phyloP scores from a whole-genome alignment of 1,140 invertebrate species.

The Daktulosphaira vitifoliae region DNA sequence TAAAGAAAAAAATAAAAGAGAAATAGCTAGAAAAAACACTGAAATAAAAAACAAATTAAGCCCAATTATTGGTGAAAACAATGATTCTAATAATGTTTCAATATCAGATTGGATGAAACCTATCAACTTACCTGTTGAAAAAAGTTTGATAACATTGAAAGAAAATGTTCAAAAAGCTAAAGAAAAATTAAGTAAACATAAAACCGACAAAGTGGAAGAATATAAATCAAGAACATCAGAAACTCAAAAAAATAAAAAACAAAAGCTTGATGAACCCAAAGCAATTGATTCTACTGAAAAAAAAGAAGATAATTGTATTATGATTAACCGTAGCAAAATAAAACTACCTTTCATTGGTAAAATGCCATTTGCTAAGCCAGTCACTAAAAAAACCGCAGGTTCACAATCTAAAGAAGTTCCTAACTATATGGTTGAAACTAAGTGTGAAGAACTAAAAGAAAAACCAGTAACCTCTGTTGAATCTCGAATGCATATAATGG shows the following conservation, averaged over 20 bases:
- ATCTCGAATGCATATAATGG: slow-evolving; percentile 45
- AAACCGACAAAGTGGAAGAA: slow-evolving; percentile 16
- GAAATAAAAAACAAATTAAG: slow-evolving; percentile 19
- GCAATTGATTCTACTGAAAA: background rate
- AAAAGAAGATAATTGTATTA: slow-evolving; percentile 27
- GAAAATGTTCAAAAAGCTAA: slow-evolving; percentile 26
- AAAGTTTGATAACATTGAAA: slow-evolving; percentile 28
- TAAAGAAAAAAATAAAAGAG: slow-evolving; percentile 6
- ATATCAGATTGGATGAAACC: slow-evolving; percentile 32
- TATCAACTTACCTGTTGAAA: slow-evolving; percentile 25
- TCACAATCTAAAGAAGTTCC: slow-evolving; percentile 42
- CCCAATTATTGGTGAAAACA: slow-evolving; percentile 6
- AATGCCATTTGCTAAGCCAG: slow-evolving; percentile 48
- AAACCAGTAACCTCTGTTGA: slow-evolving; percentile 39
- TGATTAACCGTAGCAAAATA: slow-evolving; percentile 41
- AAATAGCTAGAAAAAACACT: slow-evolving; percentile 41
- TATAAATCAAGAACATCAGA: background rate
- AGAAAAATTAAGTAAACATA: slow-evolving; percentile 13
- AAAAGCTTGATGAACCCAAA: slow-evolving; percentile 18
- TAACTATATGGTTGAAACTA: slow-evolving; percentile 25
- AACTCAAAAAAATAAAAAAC: background rate
- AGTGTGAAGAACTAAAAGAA: slow-evolving; percentile 2
- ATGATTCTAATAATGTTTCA: slow-evolving; percentile 29
- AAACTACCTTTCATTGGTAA: slow-evolving; percentile 60
- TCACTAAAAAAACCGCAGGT: slow-evolving; percentile 4